Evolutionary conservation across 1,140 invertebrate species (phyloP).

Genomic region (Hormaphis cornu): DNA sequence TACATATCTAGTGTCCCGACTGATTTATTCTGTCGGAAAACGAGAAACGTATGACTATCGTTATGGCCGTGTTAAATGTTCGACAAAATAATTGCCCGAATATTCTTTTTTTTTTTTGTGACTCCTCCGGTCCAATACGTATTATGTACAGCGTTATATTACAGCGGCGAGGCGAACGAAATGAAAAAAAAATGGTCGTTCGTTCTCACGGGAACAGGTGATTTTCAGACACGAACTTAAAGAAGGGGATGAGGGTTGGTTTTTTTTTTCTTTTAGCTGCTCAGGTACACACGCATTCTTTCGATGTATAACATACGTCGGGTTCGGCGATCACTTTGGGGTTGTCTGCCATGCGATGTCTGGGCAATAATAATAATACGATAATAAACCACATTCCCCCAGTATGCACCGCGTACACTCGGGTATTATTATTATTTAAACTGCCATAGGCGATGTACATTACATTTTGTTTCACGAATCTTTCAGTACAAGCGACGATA

Average conservation of each 20-base stretch:
- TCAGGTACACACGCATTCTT: slow-evolving; percentile 2
- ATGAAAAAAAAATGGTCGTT: not conserved
- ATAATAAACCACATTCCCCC: slow-evolving; percentile 10
- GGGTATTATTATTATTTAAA: not conserved
- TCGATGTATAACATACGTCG: not conserved
- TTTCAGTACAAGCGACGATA: not conserved
- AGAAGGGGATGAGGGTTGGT: not conserved
- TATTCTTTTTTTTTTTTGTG: too few species aligned
- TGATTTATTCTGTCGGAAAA: too few species aligned
- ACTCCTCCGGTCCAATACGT: too few species aligned
- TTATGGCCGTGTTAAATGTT: too few species aligned
- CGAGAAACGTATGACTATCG: too few species aligned
- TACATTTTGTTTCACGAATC: slow-evolving; percentile 10
- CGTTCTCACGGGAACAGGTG: slow-evolving; percentile 20
- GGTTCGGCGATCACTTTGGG: not conserved
- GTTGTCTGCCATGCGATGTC: slow-evolving; percentile 3
- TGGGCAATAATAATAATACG: not conserved
- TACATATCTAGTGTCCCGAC: too few species aligned
- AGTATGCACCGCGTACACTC: not conserved
- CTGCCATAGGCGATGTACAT: not conserved
- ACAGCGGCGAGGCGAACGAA: not conserved
- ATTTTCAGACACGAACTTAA: not conserved
- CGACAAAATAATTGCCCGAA: too few species aligned
- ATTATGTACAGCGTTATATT: not conserved
- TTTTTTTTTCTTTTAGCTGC: slow-evolving; percentile 4